Base-by-base conservation (phyloP, 1,140 invertebrate species). In the Drosophila nannoptera region DNA sequence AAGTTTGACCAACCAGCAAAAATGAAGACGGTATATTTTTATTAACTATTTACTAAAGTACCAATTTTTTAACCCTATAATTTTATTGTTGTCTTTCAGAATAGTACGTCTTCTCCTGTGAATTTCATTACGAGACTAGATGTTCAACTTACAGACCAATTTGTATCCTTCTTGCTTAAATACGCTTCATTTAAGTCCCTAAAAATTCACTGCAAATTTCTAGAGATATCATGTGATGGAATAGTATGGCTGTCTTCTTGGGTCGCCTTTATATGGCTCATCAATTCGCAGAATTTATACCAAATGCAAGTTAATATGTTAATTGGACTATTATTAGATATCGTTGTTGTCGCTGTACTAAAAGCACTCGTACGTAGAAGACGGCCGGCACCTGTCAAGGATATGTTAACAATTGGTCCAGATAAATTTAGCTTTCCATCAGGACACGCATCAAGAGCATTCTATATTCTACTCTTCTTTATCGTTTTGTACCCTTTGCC, bases 351-450 rank as follows among this genome's bases (percentile, higher is more conserved):
- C 53, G 95, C 94, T 2, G 60, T 97, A 2, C 68, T 95, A 2
- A 99, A 99, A 91, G 94, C 97, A 5, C 88, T 93, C 45, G 92
- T 94, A 11, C 91, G 96, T 69, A 90, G 98, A 78, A 90, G 93
- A 83, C 90, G 98, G 45, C 97, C 97, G 11, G 69, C 91, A 1
- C 90, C 92, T 14, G 94, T 95, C 84, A 94, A 96, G 69, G 92
- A 93, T 88, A 84, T 91, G 7, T 77, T 92, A 14, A 90, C 89
- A 12, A 89, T 93, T 22, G 89, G 92, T 84, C 90, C 97, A 0
- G 98, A 99, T 90, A 95, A 97, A 78, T 99, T 94, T 88, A 97
- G 97, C 36, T 99, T 99, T 90, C 98, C 98, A 31, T 99, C 97
- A 0, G 98, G 98, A 0, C 98, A 99, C 90, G 93, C 96, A 2